Evolutionary conservation across 92 coral and sea anemone genomes (phyloP), one percentile per base, ranked within the genome.

Genomic region (Bergia sp.): DNA sequence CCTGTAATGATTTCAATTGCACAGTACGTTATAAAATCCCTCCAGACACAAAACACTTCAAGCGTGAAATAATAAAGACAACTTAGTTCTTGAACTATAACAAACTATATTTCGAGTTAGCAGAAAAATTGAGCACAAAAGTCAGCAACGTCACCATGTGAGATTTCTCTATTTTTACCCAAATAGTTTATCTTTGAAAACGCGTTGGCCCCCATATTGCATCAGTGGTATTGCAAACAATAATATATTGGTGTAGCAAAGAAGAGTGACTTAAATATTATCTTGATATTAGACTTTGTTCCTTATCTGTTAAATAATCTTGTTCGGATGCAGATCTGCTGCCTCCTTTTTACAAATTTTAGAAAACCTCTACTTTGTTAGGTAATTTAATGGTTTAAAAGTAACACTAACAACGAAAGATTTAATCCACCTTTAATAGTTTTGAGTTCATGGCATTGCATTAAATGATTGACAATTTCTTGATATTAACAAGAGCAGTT

Each of bases 241-340:
- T 29, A 3, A 72, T 42, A 67, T 83, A 83, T 83, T 67, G 64
- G 1, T 29, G 44, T 5, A 3, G 41, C 36, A 13, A 74, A 43
- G 15, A 47, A 47, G 4, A 37, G 87, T 29, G 29, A 29, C 64
- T 37, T 66, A 43, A 84, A 71, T 71, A 84, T 71, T 71, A 1
- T 84, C 50, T 69, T 72, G 43, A 84, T 72, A 71, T 72, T 41
- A 82, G 44, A 10, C 61, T 37, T 45, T n/a, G 23, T 36, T 10
- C 55, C 74, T 65, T 84, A 69, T 44, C 79, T 82, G 65, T 45
- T 45, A 45, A 84, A 4, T 38, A 9, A 67, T 83, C 86, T 43
- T 40, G 73, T 44, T 66, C 77, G 65, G 44, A 12, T 83, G 79
- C 50, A 69, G 29, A 71, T 84, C 78, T 79, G 79, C 72, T 55